Evolutionary conservation across 2,113 vertebrate species (phyloP).

Genomic region (Phrynosoma blainvillii): DNA sequence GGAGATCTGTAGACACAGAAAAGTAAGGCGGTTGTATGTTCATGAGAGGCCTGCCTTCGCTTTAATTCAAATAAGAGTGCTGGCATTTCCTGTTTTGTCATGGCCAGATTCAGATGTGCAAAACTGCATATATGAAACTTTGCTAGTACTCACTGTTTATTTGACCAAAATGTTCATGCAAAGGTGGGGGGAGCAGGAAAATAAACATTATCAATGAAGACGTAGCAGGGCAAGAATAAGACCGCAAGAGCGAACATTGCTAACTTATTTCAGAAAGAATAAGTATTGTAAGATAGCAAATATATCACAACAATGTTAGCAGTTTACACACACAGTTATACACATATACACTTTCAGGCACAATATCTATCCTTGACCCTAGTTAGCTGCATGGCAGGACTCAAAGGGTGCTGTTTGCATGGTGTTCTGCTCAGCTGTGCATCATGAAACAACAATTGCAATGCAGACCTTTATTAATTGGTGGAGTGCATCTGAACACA

Average conservation of each 20-base stretch:
- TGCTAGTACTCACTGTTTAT: conserved; percentile 55
- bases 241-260: conserved; percentile 31
- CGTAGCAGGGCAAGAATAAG: neutral
- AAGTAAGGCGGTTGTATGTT: conserved; percentile 53
- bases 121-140: conserved; percentile 35
- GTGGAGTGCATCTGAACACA: neutral
- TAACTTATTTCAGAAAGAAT: conserved; percentile 13
- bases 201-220: conserved; percentile 26
- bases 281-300: conserved; percentile 20
- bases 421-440: conserved; percentile 8
- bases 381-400: conserved; percentile 23
- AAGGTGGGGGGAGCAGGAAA: conserved; percentile 44
- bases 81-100: conserved; percentile 65
- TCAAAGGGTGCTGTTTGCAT: conserved; percentile 18
- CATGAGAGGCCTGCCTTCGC: conserved; percentile 44
- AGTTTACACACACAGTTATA: conserved; percentile 30
- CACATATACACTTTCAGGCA: neutral
- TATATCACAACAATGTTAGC: conserved; percentile 23
- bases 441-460: neutral
- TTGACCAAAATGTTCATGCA: conserved; percentile 54
- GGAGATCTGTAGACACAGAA: conserved; percentile 25
- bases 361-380: neutral
- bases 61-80: conserved; percentile 42
- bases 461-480: conserved; percentile 7
- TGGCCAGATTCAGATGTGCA: conserved; percentile 30